Base-by-base conservation (phyloP, 2,113 vertebrate species). In the Abramis brama region DNA sequence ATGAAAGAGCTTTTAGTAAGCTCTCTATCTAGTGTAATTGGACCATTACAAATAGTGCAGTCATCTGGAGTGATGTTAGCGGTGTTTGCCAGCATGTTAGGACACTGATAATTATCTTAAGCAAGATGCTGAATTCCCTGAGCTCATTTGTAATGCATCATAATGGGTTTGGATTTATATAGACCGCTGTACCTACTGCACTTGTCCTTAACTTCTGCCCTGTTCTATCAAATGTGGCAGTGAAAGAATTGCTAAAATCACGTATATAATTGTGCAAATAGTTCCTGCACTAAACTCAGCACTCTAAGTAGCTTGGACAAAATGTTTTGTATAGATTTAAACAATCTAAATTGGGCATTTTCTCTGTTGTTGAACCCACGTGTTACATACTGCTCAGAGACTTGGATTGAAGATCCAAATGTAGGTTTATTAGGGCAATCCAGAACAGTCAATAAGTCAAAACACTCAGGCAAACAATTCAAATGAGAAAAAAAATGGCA, bases 21-120 rank as follows among this genome's bases (percentile, higher is more conserved):
- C 45, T 73, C 45, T 85, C 50, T 75, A 47, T 79, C 70, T 82
- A 36, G 73, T 62, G 43, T 86, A 79, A 86, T 87, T 73, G 86
- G 80, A 50, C 52, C 30, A 74, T 66, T 74, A 81, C 70, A 68
- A 62, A 68, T 82, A 52, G 50, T 47, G 71, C 36, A 82, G 39
- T 33, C 73, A 36, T 33, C 45, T 30, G 59, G 23, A 75, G 47
- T 19, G 70, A 59, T 73, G 17, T 74, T 55, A 83, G 13, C 3
- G 2, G 19, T 77, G 57, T 59, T 55, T 30, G 30, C 15, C 66
- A 59, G 57, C 23, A 64, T 86, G 21, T 83, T 70, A 70, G 55
- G 55, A 79, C 59, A 50, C 27, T 80, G 25, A 71, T 82, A 66
- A 89, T 79, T 36, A 82, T 27, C 23, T 62, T 82, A 60, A 87